Base-by-base conservation (phyloP, 2,888 invertebrate species). In the Heliconius cydno region DNA sequence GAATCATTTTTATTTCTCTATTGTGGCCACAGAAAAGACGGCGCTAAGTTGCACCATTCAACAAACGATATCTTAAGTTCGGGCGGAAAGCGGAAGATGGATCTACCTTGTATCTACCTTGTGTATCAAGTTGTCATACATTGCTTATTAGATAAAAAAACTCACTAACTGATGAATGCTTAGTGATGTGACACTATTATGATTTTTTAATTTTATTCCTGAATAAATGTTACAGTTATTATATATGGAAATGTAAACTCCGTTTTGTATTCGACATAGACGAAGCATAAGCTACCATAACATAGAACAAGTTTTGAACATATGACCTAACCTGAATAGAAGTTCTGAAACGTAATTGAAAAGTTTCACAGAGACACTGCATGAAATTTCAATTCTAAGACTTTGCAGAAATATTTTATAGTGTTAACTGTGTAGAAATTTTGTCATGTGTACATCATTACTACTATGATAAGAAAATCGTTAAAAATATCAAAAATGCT, bases 301-400 rank as follows among this genome's bases (percentile, higher is more conserved):
- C 68, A 68, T n/a, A n/a, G 2, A 7, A 10, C 41, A 68, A 41
- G 68, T 41, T 68, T 15, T 38, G 13, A 41, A 68, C 15, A 19
- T 38, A 41, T 41, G 68, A 68, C 68, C 68, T 68, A 68, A 68
- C 41, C 15, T 68, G 38, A 68, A 68, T 15, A 25, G 38, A 13
- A 41, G 38, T 38, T 41, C n/a, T 38, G 38, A 68, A 38, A 68
- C 7, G 38, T 41, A 68, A 68, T 68, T 68, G 68, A 68, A 68
- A 68, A 68, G 38, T 68, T 68, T 68, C 22, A 25, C 25, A n/a
- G n/a, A 68, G 68, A 68, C 38, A 68, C 41, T 68, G 68, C 41
- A 68, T 41, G 68, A 38, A 68, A 68, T 68, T 68, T 68, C 25
- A 68, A 68, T 68, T 41, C 15, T 13, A 41, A 15, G 41, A 12